Conservation (phyloP, 2,888 invertebrate genomes). For the Drosophila tanythrix region DNA sequence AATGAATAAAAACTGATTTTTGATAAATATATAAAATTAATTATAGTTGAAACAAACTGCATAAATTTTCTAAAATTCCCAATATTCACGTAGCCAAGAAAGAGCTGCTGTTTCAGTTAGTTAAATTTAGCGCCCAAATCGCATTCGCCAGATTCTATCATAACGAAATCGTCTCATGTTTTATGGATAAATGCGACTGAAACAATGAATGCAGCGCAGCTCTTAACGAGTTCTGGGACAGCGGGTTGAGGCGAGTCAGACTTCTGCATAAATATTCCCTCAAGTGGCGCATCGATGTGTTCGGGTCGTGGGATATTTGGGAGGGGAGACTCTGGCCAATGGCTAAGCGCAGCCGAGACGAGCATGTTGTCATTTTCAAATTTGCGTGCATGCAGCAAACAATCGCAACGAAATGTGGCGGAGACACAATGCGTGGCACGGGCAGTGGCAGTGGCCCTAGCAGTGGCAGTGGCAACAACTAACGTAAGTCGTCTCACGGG, state of each 20-base stretch:
- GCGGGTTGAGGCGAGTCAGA: slow-evolving; percentile 13
- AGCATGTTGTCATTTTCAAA: slow-evolving; percentile 72
- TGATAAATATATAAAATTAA: not conserved
- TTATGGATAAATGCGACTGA: slow-evolving; percentile 67
- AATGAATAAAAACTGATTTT: not conserved
- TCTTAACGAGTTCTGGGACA: slow-evolving; percentile 34
- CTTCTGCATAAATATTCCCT: slow-evolving; percentile 69
- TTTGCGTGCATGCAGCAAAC: slow-evolving; percentile 64
- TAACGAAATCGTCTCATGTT: slow-evolving; percentile 62
- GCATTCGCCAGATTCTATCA: slow-evolving; percentile 9
- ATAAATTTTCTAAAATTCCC: not conserved
- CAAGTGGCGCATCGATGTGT: slow-evolving; percentile 51
- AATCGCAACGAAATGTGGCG: slow-evolving; percentile 24
- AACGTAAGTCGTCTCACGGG: slow-evolving; percentile 71
- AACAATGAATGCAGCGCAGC: slow-evolving; percentile 54
- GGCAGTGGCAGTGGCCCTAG: slow-evolving; percentile 2
- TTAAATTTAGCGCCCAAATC: not conserved
- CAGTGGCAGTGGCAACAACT: slow-evolving; percentile 40
- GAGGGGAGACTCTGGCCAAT: slow-evolving; percentile 30
- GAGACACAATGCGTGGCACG: slow-evolving; percentile 41
- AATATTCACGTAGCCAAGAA: not conserved
- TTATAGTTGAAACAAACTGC: not conserved
- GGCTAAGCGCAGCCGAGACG: slow-evolving; percentile 50
- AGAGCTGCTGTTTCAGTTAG: slow-evolving; percentile 4
- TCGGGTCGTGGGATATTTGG: slow-evolving; percentile 33